These are phyloP conservation scores for Boulengeromyrus knoepffleri DNA, from an alignment of 2,113 vertebrate genomes.

Conservation along the genomic window DNA sequence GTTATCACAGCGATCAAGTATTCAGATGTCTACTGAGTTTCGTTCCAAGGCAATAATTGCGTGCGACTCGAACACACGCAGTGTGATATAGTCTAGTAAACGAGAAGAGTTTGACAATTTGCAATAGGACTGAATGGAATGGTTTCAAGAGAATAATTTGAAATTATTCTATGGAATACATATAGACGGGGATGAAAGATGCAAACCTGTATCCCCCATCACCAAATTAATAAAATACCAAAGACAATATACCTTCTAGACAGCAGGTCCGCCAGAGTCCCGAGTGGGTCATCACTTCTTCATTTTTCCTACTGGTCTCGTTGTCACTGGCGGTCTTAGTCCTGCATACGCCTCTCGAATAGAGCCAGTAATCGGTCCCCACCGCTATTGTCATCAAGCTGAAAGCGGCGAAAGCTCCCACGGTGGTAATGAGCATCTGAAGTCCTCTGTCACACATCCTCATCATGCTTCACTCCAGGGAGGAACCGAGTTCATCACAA, in stretches of 20 bases:
- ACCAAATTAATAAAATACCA: not conserved
- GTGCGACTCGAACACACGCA: not conserved
- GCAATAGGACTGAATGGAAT: not conserved
- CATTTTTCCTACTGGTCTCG: conserved; percentile 89
- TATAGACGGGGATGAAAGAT: not conserved
- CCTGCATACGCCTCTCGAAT: conserved; percentile 86
- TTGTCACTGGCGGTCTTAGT: conserved; percentile 80
- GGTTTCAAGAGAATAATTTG: not conserved
- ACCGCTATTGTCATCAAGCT: conserved; percentile 98
- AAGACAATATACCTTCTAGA: conserved; percentile 77
- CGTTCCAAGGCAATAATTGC: not conserved
- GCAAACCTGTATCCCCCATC: not conserved
- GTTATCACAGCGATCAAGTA: conserved; percentile 7
- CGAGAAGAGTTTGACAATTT: not conserved
- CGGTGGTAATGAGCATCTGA: conserved; percentile 91
- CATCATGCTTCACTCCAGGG: conserved; percentile 67
- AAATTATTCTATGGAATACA: not conserved
- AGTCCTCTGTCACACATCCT: conserved; percentile 83
- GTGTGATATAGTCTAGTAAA: not conserved
- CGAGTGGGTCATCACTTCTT: conserved; percentile 94
- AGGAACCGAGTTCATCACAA: conserved; percentile 15
- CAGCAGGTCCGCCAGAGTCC: conserved; percentile 96
- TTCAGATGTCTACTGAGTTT: not conserved
- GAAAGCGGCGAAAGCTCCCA: conserved; percentile 91
- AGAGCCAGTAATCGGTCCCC: conserved; percentile 96